A percentile compares a stretch with the other conserved stretches of the same genome.
Evolutionary conservation across 2,888 invertebrate genomes (phyloP).

Genomic region (Cheilosia soror): DNA sequence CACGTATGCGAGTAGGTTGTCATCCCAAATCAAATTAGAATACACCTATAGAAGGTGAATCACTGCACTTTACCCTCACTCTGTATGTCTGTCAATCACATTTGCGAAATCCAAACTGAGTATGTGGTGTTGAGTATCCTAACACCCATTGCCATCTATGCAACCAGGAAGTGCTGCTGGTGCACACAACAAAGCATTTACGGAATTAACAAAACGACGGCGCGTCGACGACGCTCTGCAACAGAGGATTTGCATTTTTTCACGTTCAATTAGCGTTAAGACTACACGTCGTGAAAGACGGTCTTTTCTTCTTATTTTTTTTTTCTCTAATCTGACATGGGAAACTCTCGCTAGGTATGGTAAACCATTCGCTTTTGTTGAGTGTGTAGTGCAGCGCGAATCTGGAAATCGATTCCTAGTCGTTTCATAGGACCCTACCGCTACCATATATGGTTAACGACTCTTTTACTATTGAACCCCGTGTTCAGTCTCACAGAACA

Average conservation of each 20-base stretch:
- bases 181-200: slow-evolving; percentile 59
- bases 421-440: neutral
- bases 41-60: slow-evolving; percentile 19
- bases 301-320: neutral
- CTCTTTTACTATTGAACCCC: slow-evolving; percentile 44
- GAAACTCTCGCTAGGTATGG: slow-evolving; percentile 37
- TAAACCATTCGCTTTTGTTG: slow-evolving; percentile 44
- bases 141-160: slow-evolving; percentile 12
- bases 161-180: slow-evolving; percentile 54
- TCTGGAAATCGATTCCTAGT: slow-evolving; percentile 68
- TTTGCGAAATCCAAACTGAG: slow-evolving; percentile 52
- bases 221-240: slow-evolving; percentile 34
- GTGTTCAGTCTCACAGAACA: slow-evolving; percentile 55
- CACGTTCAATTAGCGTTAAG: slow-evolving; percentile 75
- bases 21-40: slow-evolving; percentile 17
- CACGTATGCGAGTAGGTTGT: slow-evolving; percentile 5
- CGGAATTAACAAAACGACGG: slow-evolving; percentile 68
- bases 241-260: slow-evolving; percentile 73
- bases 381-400: slow-evolving; percentile 40
- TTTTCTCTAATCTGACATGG: slow-evolving; percentile 29
- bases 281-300: slow-evolving; percentile 59
- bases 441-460: slow-evolving; percentile 32
- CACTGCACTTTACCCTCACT: slow-evolving; percentile 10
- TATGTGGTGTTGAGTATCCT: slow-evolving; percentile 23
- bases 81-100: slow-evolving; percentile 55